A percentile compares a stretch with the other conserved stretches of the same genome.
Conservation (phyloP, 2,113 vertebrate genomes). For the Callorhinus ursinus region DNA sequence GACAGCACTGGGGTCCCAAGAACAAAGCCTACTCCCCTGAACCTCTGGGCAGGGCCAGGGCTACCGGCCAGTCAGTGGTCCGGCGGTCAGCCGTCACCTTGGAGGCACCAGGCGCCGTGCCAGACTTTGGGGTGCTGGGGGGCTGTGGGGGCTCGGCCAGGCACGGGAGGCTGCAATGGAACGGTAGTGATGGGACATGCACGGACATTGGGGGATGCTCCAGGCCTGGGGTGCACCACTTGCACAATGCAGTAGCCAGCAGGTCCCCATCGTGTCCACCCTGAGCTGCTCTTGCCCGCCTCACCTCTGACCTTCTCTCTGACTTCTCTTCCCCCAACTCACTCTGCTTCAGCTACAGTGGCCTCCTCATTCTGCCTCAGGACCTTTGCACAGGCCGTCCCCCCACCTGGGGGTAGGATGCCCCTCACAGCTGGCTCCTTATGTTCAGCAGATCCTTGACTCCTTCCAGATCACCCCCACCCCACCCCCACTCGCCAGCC, state of each 20-base stretch:
- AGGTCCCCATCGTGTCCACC: background rate
- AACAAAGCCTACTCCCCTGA: background rate
- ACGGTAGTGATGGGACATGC: rapidly evolving
- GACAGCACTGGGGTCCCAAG: background rate
- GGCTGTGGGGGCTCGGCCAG: background rate
- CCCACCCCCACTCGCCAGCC: background rate
- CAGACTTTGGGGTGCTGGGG: background rate
- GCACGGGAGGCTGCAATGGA: rapidly evolving
- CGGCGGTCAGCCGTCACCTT: rapidly evolving
- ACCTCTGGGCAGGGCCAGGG: rapidly evolving
- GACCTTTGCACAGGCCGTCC: background rate
- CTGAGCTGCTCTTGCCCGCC: background rate
- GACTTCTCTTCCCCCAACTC: background rate
- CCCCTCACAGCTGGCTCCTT: background rate
- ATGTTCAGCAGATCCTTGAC: background rate
- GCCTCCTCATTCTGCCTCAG: background rate
- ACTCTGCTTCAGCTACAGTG: background rate
- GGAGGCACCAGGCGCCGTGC: rapidly evolving
- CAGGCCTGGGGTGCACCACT: background rate
- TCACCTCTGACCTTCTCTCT: background rate
- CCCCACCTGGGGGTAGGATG: background rate
- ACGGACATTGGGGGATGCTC: background rate
- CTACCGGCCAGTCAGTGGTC: rapidly evolving
- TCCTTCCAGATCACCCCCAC: background rate
- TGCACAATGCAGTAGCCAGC: rapidly evolving